Base-by-base conservation (phyloP, 2,797 vertebrate genomes). In the Pseudomugil tenellus region DNA sequence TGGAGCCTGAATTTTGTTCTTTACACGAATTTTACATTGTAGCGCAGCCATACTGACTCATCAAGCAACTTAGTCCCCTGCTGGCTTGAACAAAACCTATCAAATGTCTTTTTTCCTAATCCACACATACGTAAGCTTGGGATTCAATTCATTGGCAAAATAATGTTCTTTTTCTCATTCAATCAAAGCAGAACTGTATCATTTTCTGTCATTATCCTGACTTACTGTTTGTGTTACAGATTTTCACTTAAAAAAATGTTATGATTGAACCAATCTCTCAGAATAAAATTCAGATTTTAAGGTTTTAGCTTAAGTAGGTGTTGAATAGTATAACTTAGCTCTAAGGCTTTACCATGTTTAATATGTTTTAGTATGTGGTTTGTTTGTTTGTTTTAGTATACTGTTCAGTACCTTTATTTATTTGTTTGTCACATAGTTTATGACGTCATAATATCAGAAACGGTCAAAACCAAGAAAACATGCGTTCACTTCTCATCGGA, bases 1-100 rank as follows among this genome's bases (percentile, higher is more conserved):
- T 86, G 81, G 83, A 87, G 86, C 84, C 89, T 89, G 86, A 72
- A 86, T 85, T 87, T 84, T 87, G 84, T 90, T 88, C 51, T 75
- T 76, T 80, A 80, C 78, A 68, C 84, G 81, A 68, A 87, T 90
- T 89, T 89, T 82, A 77, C 76, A 85, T 84, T 82, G 83, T 79
- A 83, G 75, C 72, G 70, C 74, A 81, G 87, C 87, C 86, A 83
- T 58, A 78, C 81, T 89, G 89, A 90, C 80, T 92, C 90, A 89
- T 81, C 63, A 31, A 60, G 74, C 74, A 76, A 85, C 76, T 84
- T 63, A 5, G 68, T 79, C 75, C 63, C 85, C 72, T 62, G 87
- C 84, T 87, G 85, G 79, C 79, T n/a, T 52, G 55, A 76, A 90
- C 80, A 88, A 88, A 88, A 86, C 83, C 84, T 82, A 85, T 85